A percentile compares a stretch with the other conserved stretches of the same genome.
Conservation (phyloP, 2,113 vertebrate genomes). For the Oxyura jamaicensis region DNA sequence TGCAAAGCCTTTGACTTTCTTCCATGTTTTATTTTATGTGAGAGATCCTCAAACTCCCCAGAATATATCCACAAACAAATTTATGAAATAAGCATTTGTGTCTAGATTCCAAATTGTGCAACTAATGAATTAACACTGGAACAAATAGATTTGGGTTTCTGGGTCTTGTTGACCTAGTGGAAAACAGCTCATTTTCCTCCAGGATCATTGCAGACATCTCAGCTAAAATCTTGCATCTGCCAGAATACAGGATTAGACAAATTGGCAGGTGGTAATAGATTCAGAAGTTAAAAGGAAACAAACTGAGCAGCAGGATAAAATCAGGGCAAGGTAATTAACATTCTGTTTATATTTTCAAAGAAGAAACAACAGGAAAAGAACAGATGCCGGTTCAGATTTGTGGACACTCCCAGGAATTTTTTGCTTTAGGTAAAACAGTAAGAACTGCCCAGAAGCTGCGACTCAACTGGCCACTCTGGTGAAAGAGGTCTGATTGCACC, state of each 20-base stretch:
- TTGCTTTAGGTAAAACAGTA: constrained; percentile 50
- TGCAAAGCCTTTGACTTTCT: neutral
- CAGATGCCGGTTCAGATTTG: constrained; percentile 52
- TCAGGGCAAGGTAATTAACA: constrained; percentile 67
- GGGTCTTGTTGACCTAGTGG: neutral
- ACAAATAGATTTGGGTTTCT: constrained; percentile 4
- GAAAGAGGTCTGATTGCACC: neutral
- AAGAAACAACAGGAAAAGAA: constrained; percentile 66
- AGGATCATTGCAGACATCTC: constrained; percentile 30
- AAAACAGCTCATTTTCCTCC: constrained; percentile 12
- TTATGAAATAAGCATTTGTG: neutral
- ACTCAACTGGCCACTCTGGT: neutral
- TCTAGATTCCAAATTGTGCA: neutral
- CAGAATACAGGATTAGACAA: constrained; percentile 66
- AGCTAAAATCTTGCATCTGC: constrained; percentile 42
- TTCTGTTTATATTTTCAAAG: constrained; percentile 70
- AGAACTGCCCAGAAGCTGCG: constrained; percentile 12
- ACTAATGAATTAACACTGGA: neutral
- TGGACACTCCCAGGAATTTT: constrained; percentile 59
- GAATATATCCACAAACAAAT: neutral
- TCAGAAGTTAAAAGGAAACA: constrained; percentile 69
- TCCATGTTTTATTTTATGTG: neutral
- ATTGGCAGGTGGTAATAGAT: constrained; percentile 67
- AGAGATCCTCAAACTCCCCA: neutral
- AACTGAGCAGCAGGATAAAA: constrained; percentile 67